Base-by-base conservation (phyloP, 2,797 vertebrate genomes). In the Discoglossus pictus region DNA sequence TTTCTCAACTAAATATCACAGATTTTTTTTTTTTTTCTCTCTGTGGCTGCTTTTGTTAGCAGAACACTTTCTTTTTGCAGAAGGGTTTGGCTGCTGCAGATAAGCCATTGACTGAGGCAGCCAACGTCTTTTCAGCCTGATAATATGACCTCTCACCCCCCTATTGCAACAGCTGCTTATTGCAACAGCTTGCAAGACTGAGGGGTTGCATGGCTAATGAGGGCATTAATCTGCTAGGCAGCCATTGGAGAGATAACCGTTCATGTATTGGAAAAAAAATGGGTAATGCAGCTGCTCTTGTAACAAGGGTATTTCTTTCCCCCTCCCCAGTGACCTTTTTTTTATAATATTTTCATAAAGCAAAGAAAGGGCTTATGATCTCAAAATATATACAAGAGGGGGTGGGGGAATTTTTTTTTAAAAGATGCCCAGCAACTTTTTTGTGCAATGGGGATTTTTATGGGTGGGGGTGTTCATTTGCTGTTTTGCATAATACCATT, bases 151-250 rank as follows among this genome's bases (percentile, higher is more conserved):
- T 88, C 79, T 83, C 61, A 79, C 79, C 61, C 46, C 73, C 75
- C 72, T 60, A 61, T 64, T 77, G 73, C 61, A 83, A 84, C 90
- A 93, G 87, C 90, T 93, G 90, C 89, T 85, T 87, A 78, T 83
- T 31, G 10, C 56, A 86, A 83, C 85, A 86, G 87, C 84, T 87
- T 89, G 88, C 78, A 65, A 77, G 82, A 83, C 76, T 52, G 21
- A 72, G 75, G 75, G 72, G 74, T 73, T 63, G 78, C 75, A 80
- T 81, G 76, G 78, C 79, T 84, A 86, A 87, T 84, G 76, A 80
- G 73, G 63, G n/a, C 50, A 68, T 78, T 78, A 74, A 75, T 82
- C 63, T 81, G 61, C 50, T 65, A 55, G 59, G 63, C 74, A 70
- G 80, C 67, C 78, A 80, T 83, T 81, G 72, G 54, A 60, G 68